Evolutionary conservation across 2,113 vertebrate species (phyloP), one percentile per base, ranked within the genome.

Genomic region (Neomonachus schauinslandi): DNA sequence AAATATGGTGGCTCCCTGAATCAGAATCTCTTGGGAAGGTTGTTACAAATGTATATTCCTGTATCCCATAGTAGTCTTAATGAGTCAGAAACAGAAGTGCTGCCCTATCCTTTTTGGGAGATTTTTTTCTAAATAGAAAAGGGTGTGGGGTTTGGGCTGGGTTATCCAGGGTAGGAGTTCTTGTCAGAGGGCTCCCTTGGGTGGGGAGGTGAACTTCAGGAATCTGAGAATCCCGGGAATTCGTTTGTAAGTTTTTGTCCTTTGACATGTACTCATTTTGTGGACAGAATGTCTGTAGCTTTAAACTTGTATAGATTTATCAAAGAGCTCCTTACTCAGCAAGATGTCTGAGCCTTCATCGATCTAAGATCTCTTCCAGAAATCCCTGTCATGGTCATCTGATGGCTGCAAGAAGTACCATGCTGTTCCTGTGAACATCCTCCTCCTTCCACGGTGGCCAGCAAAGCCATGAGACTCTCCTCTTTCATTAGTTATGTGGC

Each of bases 351-450:
- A 94, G 18, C 5, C 57, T 18, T 79, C 33, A 12, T 3, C 26
- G 61, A 81, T 36, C 69, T 59, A 18, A 11, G 14, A 28, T 21
- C n/a, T 93, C 65, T 51, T 39, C 59, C 46, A 86, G 24, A 55
- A 9, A 13, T 72, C 33, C 36, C 59, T 39, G 31, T 28, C 24
- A 36, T 1, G 14, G 22, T 51, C 51, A 13, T 74, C 24, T 51
- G n/a, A 71, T 31, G 36, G 21, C 39, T 67, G 22, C 24, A 46
- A n/a, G 79, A 72, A 65, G n/a, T 22, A 8, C 0, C 16, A 6
- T 12, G 4, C 39, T 61, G 49, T n/a, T 14, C 19, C 21, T 8
- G 0, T n/a, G 53, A 57, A 24, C 0, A 1, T 36, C 24, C 3
- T 9, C 21, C 5, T 63, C 28, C 36, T 55, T 42, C 39, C 2